Conservation (phyloP, 2,888 invertebrate genomes). For the Agonopterix heracliana region DNA sequence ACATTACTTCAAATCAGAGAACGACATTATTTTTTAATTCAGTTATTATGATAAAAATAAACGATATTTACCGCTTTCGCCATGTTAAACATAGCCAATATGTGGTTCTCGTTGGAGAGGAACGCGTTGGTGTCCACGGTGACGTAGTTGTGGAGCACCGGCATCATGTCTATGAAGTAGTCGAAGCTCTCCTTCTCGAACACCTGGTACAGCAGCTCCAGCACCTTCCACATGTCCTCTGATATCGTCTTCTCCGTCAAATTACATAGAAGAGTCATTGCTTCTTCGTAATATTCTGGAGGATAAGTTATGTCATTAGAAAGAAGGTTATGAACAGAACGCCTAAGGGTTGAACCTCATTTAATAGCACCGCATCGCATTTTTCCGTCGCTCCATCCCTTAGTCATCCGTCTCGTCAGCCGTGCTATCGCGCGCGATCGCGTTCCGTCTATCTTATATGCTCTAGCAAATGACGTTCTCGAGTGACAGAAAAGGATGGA, state of each 20-base stretch:
- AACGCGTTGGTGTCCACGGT: constrained; percentile 97
- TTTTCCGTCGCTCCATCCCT: too few species aligned
- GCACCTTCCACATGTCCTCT: constrained; percentile 96
- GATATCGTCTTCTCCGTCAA: constrained; percentile 92
- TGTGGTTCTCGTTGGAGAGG: constrained; percentile 90
- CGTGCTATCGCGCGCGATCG: too few species aligned
- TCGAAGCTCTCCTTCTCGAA: constrained; percentile 97
- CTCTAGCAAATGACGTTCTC: too few species aligned
- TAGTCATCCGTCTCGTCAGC: too few species aligned
- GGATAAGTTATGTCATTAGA: neutral
- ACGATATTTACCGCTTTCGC: constrained; percentile 84
- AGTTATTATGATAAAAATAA: neutral
- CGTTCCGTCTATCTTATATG: too few species aligned
- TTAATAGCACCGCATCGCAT: too few species aligned
- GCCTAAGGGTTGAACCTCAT: too few species aligned
- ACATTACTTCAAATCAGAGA: too few species aligned
- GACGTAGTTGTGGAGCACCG: constrained; percentile 97
- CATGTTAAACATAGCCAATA: constrained; percentile 96
- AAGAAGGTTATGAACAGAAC: too few species aligned
- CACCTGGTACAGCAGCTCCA: constrained; percentile 90
- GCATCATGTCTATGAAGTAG: constrained; percentile 99
- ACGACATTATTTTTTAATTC: too few species aligned
- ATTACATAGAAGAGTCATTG: constrained; percentile 93
- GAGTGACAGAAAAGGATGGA: too few species aligned
- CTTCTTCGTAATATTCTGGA: constrained; percentile 97